Base-by-base conservation (phyloP, 2,888 invertebrate species). In the Acronicta psi region DNA sequence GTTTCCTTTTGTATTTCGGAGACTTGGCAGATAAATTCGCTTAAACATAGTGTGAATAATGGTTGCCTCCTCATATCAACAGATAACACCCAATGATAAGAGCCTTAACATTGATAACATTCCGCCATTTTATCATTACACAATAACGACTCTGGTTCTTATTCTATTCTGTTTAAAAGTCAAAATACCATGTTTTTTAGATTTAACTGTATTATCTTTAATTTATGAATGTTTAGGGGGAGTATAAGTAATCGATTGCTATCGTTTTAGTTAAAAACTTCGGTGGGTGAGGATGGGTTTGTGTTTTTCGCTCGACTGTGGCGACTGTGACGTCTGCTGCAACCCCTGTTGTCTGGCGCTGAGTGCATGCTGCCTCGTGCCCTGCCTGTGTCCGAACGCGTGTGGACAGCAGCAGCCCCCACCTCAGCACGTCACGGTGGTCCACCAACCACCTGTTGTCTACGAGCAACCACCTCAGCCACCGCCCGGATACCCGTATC, bases 341-440 rank as follows among this genome's bases (percentile, higher is more conserved):
- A 92, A 92, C 59, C 93, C 93, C 9, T 94, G 93, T 79, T 93
- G 92, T 59, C 54, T 94, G 84, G 90, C 91, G 25, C 69, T 93
- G 75, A 84, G 92, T 40, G 93, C 93, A 0, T 93, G 93, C 74
- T 94, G 93, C 69, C 79, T 93, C 67, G 79, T 93, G 14, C 93
- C 93, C 16, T 93, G 93, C 69, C 78, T 91, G 54, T 94, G 93
- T 55, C 92, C 93, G 1, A 93, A 93, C 79, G 93, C 92, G 5
- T 93, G 93, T 45, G 93, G 93, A 0, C 91, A 89, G 59, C 91
- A 92, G 37, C 86, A 88, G 13, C 90, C 73, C 0, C 92, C 86
- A 0, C 87, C 86, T 0, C 90, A 87, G 52, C 86, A 88, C 0
- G 85, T 92, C n/a, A 84, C 89, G 38, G 82, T 76, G 16, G 34